A percentile compares a stretch with the other conserved stretches of the same genome.
Conservation (phyloP, 2,113 vertebrate genomes). For the Brachyhypopomus occidentalis region DNA sequence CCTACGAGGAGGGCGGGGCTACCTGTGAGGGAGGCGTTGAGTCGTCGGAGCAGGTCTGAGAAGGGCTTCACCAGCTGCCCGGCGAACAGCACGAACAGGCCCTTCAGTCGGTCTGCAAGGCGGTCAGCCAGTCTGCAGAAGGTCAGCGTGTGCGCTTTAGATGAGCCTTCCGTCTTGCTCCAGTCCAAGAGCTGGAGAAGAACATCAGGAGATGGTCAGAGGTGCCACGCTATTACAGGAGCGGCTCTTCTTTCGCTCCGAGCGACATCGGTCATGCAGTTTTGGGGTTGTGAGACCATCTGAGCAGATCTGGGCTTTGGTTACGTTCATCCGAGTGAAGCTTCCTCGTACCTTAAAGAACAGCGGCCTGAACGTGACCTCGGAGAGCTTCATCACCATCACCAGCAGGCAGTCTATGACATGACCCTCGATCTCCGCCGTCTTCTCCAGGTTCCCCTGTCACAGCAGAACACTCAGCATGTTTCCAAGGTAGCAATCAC, state of each 20-base stretch:
- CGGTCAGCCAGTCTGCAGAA: slow-evolving; percentile 83
- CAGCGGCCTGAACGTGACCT: slow-evolving; percentile 91
- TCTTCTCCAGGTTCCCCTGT: slow-evolving; percentile 82
- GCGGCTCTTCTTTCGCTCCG: no score
- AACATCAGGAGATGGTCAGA: background rate
- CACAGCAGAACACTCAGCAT: slow-evolving; percentile 18
- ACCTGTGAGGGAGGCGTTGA: slow-evolving; percentile 81
- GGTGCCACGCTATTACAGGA: background rate
- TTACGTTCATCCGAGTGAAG: no score
- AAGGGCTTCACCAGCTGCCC: slow-evolving; percentile 90
- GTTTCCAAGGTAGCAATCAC: background rate
- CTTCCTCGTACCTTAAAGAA: slow-evolving; percentile 88
- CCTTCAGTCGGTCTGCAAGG: slow-evolving; percentile 86
- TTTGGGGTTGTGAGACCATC: no score
- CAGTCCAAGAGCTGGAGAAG: slow-evolving; percentile 87
- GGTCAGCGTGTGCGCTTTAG: slow-evolving; percentile 84
- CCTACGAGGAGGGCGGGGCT: background rate
- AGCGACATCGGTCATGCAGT: no score
- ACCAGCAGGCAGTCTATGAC: slow-evolving; percentile 85
- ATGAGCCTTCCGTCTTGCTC: slow-evolving; percentile 78
- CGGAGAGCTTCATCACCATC: slow-evolving; percentile 96
- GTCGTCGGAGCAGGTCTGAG: slow-evolving; percentile 80
- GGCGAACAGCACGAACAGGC: slow-evolving; percentile 91
- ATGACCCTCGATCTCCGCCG: slow-evolving; percentile 77
- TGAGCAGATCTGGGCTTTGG: no score